These are phyloP conservation scores for Thunnus thynnus DNA, from an alignment of 2,113 vertebrate species.

Conservation along the genomic window DNA sequence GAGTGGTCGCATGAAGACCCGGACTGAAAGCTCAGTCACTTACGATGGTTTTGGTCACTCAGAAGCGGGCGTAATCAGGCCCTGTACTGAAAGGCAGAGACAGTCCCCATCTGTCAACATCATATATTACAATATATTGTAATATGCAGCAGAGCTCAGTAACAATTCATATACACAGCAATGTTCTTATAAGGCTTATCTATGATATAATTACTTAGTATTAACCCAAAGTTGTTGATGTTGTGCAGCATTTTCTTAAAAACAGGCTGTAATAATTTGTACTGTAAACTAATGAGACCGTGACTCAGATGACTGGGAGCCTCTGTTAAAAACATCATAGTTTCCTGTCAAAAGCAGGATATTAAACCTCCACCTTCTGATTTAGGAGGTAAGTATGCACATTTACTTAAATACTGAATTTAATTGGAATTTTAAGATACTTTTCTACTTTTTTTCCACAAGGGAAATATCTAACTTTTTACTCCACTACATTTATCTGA, in stretches of 20 bases:
- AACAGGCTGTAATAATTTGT: background rate
- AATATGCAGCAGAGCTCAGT: background rate
- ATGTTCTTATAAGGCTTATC: background rate
- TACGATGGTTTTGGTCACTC: conserved; percentile 87
- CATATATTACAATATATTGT: background rate
- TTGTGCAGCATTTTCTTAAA: too few relatives aligned
- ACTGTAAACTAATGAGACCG: background rate
- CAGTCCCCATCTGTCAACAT: conserved; percentile 60
- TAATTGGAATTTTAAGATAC: too few relatives aligned
- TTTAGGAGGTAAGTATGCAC: too few relatives aligned
- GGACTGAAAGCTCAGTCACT: conserved; percentile 72
- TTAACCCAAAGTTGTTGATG: too few relatives aligned
- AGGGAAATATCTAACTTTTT: too few relatives aligned
- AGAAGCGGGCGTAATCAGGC: conserved; percentile 92
- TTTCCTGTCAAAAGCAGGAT: too few relatives aligned
- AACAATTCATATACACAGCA: background rate
- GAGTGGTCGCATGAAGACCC: background rate
- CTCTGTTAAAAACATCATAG: background rate
- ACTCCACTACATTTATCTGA: too few relatives aligned
- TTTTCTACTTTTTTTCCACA: too few relatives aligned
- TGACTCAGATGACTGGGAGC: conserved; percentile 21
- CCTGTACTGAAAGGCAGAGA: conserved; percentile 89
- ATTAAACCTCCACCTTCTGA: too few relatives aligned
- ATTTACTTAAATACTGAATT: too few relatives aligned
- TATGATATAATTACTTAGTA: background rate